These are phyloP conservation scores for Ophioninae sp. DNA, from an alignment of 2,888 invertebrate genomes.

Conservation along the genomic window DNA sequence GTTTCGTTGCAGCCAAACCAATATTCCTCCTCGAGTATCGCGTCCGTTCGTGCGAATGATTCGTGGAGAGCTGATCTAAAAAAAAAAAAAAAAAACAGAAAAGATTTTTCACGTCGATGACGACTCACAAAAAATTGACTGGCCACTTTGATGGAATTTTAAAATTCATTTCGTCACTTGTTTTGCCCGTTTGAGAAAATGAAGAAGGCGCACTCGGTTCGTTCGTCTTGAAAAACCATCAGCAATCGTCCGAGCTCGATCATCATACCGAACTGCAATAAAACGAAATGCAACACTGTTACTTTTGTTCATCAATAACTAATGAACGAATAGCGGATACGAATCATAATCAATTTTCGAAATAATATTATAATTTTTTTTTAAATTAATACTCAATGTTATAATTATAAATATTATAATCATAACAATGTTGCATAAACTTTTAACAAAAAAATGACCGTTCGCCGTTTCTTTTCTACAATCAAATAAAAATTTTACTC, in stretches of 20 bases:
- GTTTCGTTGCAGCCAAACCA: slow-evolving; percentile 69
- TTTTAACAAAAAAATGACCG: background rate
- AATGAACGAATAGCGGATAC: background rate
- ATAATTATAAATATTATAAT: too few relatives aligned
- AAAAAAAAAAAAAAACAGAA: slow-evolving; percentile 37
- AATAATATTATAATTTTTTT: background rate
- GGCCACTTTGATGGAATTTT: slow-evolving; percentile 1
- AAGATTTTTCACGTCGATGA: background rate
- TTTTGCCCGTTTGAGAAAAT: slow-evolving; percentile 71
- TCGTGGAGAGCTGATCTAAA: slow-evolving; percentile 77
- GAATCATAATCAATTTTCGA: background rate
- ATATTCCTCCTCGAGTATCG: slow-evolving; percentile 71
- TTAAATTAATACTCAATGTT: too few relatives aligned
- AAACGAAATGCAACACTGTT: background rate
- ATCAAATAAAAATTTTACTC: background rate
- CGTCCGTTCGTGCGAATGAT: slow-evolving; percentile 79
- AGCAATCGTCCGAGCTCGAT: slow-evolving; percentile 81
- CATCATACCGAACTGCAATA: slow-evolving; percentile 70
- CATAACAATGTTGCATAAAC: too few relatives aligned
- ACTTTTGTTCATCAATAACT: background rate
- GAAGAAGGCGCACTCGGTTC: slow-evolving; percentile 77
- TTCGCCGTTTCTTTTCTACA: background rate
- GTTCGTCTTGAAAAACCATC: slow-evolving; percentile 81
- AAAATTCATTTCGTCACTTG: slow-evolving; percentile 62
- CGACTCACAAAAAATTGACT: background rate